A percentile compares a stretch with the other conserved stretches of the same genome.
Evolutionary conservation across 2,888 invertebrate genomes (phyloP).

Genomic region (Drosophila dives): DNA sequence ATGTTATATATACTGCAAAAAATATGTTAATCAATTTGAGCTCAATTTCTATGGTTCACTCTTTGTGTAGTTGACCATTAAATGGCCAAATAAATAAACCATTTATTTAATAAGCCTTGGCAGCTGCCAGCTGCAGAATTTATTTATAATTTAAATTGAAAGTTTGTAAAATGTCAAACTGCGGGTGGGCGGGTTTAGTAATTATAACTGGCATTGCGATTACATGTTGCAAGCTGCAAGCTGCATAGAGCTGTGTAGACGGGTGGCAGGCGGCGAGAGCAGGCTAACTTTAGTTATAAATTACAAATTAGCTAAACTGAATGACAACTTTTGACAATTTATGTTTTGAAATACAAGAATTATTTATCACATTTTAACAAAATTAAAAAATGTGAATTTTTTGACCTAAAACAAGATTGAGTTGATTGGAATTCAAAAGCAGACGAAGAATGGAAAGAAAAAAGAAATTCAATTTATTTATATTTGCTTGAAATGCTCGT

Average conservation of each 20-base stretch:
- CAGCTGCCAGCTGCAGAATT: slow-evolving; percentile 25
- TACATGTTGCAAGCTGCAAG: neutral
- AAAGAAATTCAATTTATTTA: neutral
- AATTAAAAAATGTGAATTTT: neutral
- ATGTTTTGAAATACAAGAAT: neutral
- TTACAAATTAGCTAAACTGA: slow-evolving; percentile 21
- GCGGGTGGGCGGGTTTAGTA: slow-evolving; percentile 13
- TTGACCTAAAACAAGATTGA: neutral
- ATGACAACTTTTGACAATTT: slow-evolving; percentile 18
- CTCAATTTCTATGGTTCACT: slow-evolving; percentile 24
- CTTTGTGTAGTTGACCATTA: slow-evolving; percentile 43
- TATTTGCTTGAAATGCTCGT: neutral
- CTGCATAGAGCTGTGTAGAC: neutral
- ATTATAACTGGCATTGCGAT: slow-evolving; percentile 16
- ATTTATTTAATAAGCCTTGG: slow-evolving; percentile 49
- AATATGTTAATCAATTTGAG: slow-evolving; percentile 23
- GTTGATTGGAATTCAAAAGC: neutral
- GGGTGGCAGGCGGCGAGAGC: neutral
- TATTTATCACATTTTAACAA: slow-evolving; percentile 6
- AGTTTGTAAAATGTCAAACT: neutral
- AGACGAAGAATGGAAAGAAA: neutral
- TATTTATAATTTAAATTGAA: slow-evolving; percentile 21
- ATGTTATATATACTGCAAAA: slow-evolving; percentile 13
- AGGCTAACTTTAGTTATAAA: slow-evolving; percentile 25
- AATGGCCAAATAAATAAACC: slow-evolving; percentile 54